These are phyloP conservation scores for Peromyscus melanophrys DNA, from an alignment of 2,797 vertebrate species.

Conservation along the genomic window DNA sequence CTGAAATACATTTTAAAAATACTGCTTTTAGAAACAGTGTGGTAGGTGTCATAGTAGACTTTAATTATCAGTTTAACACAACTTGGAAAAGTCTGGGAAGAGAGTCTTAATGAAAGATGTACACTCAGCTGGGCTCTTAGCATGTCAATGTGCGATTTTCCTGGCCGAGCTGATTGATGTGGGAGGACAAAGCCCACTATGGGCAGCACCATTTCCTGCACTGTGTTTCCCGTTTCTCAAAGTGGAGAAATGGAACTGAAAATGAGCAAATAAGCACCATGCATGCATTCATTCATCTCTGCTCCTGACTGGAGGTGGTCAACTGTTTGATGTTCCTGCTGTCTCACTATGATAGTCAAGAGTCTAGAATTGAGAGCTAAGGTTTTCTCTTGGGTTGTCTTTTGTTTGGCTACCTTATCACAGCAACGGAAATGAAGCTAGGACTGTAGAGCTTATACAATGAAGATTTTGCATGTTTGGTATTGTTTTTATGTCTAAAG, in stretches of 20 bases:
- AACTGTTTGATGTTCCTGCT: neutral
- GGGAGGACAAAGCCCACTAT: neutral
- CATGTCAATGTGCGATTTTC: neutral
- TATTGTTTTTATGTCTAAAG: neutral
- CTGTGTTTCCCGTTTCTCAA: neutral
- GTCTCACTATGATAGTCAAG: no score
- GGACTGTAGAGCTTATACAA: neutral
- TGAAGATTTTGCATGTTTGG: neutral
- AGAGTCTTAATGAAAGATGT: no score
- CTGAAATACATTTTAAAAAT: neutral
- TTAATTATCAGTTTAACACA: neutral
- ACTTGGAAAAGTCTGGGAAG: neutral
- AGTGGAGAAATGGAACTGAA: neutral
- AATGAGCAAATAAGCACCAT: neutral
- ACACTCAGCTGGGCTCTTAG: neutral
- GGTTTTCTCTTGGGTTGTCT: neutral
- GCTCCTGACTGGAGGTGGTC: no score
- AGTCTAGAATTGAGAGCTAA: neutral
- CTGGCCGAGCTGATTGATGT: neutral
- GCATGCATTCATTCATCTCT: neutral
- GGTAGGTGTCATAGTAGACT: neutral
- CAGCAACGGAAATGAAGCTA: neutral
- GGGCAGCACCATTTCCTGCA: neutral
- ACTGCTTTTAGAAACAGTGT: neutral
- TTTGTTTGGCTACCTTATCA: neutral